A percentile compares a stretch with the other conserved stretches of the same genome.
Evolutionary conservation across 2,113 vertebrate species (phyloP).

Genomic region (Oceanites oceanicus): DNA sequence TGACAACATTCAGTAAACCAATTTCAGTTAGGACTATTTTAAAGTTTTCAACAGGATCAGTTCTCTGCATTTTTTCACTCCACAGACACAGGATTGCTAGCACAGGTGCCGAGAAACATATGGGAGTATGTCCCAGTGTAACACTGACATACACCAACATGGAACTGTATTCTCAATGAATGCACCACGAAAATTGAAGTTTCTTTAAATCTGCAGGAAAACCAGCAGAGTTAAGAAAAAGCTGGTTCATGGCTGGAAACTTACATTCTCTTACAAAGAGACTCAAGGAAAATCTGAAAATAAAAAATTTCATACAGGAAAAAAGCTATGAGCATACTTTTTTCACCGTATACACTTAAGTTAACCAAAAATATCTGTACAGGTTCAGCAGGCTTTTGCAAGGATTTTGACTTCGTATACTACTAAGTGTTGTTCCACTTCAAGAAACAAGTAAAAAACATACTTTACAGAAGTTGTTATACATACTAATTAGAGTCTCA

Average conservation of each 20-base stretch:
- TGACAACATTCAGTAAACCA: background rate
- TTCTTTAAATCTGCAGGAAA: background rate
- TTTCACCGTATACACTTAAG: background rate
- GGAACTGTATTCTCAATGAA: background rate
- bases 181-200: rapidly evolving
- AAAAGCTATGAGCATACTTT: background rate
- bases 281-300: background rate
- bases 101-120: background rate
- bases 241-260: background rate
- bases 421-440: background rate
- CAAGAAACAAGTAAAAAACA: background rate
- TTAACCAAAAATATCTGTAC: background rate
- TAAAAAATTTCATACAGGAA: background rate
- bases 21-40: background rate
- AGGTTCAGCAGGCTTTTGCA: background rate
- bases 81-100: background rate
- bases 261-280: background rate
- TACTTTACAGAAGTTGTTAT: background rate
- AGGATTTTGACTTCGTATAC: background rate
- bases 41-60: background rate
- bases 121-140: background rate
- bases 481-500: background rate
- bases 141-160: background rate
- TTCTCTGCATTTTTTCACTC: background rate
- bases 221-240: background rate